Evolutionary conservation across 2,888 invertebrate genomes (phyloP), one percentile per base, ranked within the genome.

Genomic region (Phragmatobia fuliginosa): DNA sequence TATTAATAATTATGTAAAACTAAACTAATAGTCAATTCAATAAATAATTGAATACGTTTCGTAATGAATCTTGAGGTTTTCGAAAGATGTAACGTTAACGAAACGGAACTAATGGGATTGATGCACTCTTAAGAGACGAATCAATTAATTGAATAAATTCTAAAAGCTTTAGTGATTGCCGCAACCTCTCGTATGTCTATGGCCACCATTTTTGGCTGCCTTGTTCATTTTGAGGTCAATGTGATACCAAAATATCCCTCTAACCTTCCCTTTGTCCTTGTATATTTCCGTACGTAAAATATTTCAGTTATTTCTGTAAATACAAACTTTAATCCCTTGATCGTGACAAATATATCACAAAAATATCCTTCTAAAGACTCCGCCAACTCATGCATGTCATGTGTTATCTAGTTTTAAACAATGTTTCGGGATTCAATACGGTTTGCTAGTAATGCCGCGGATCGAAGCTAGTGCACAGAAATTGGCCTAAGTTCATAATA

Each of bases 281-380:
- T 49, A 25, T 63, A 63, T 49, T 63, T 63, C 14, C 49, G 59
- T 31, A 33, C 33, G 11, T 10, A 10, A 25, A 28, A 56, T 28
- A 28, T 56, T 56, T 58, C 11, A 65, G 32, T 38, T 56, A 56
- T 56, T 56, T 56, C 28, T 56, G 28, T 28, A 56, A 52, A 52
- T 52, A 52, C 28, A 16, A 16, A 28, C 28, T 28, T 56, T 28
- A 28, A 56, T 56, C 28, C 28, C 25, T 28, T 25, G 56, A 56
- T 14, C 56, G 16, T 14, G 16, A 28, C 28, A 38, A 14, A 14
- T 3, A 38, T 6, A 28, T 56, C 8, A 21, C 56, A 25, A 56
- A 28, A 16, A 25, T 56, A 56, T 28, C 56, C 56, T 56, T 25
- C 25, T 25, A 4, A 25, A 52, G 25, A 25, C 25, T 52, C 49